Evolutionary conservation across 2,797 vertebrate species (phyloP).

Genomic region (Tokudaia muenninki): DNA sequence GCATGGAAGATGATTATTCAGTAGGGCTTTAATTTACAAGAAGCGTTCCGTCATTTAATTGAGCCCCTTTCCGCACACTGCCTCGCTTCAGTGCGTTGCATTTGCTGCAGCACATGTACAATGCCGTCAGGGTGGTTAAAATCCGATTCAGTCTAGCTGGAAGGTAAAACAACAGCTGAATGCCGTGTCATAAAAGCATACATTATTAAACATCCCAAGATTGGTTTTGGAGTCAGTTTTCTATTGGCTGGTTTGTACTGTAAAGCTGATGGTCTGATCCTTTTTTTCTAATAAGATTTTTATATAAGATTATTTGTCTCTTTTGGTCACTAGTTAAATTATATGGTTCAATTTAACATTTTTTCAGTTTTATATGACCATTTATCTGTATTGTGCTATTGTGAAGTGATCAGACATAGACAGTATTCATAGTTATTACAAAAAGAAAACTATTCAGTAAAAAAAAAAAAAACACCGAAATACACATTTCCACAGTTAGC

Average conservation of each 20-base stretch:
- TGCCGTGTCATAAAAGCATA: conserved; percentile 73
- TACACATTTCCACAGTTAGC: conserved; percentile 59
- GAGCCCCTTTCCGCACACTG: conserved; percentile 78
- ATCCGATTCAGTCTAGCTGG: conserved; percentile 77
- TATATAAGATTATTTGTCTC: conserved; percentile 76
- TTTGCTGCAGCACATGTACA: conserved; percentile 79
- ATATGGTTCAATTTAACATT: conserved; percentile 79
- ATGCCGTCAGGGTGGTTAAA: conserved; percentile 75
- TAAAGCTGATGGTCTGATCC: conserved; percentile 71
- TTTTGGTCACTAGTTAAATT: conserved; percentile 78
- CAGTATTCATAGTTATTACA: conserved; percentile 38
- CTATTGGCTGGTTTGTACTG: conserved; percentile 72
- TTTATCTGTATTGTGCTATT: conserved; percentile 60
- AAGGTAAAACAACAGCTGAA: conserved; percentile 78
- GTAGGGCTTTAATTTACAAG: conserved; percentile 81
- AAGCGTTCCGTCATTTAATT: conserved; percentile 82
- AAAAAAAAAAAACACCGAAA: conserved; percentile 45
- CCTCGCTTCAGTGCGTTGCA: conserved; percentile 76
- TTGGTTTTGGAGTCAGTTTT: conserved; percentile 79
- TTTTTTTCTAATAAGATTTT: conserved; percentile 69
- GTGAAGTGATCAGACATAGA: conserved; percentile 46
- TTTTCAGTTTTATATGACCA: conserved; percentile 76
- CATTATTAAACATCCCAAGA: conserved; percentile 79
- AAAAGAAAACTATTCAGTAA: conserved; percentile 59
- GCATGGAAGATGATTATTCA: conserved; percentile 84